Conservation (phyloP, 2,797 vertebrate species). For the Platalea minor region DNA sequence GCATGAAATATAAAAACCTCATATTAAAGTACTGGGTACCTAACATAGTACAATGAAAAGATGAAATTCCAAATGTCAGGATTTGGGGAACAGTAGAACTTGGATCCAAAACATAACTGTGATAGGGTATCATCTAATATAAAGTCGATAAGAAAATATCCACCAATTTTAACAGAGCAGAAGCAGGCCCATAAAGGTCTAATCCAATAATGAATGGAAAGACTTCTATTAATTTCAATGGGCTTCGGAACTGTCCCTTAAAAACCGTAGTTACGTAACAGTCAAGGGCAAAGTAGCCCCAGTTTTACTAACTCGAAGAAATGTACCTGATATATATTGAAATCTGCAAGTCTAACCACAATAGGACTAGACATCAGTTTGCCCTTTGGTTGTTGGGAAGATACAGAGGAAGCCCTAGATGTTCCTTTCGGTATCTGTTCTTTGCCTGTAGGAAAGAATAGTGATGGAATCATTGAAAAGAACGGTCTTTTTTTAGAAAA, state of each 20-base stretch:
- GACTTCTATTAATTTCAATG: neutral
- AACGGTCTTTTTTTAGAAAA: neutral
- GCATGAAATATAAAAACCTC: neutral
- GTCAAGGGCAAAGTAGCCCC: neutral
- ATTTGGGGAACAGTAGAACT: neutral
- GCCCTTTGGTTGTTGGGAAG: constrained; percentile 79
- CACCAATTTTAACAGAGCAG: neutral
- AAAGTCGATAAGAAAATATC: neutral
- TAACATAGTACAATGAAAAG: neutral
- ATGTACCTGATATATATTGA: constrained; percentile 96
- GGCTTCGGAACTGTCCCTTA: neutral
- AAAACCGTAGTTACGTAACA: neutral
- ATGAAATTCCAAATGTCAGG: neutral
- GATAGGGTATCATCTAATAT: neutral
- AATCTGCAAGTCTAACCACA: constrained; percentile 95
- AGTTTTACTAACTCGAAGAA: constrained; percentile 34
- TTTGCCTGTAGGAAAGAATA: constrained; percentile 73
- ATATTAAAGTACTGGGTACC: neutral
- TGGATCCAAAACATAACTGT: neutral
- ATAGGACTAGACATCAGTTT: constrained; percentile 96
- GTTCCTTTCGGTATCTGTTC: constrained; percentile 76
- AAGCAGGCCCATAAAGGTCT: neutral
- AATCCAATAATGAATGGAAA: neutral
- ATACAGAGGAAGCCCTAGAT: constrained; percentile 77
- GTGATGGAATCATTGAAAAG: constrained; percentile 24